Evolutionary conservation across 2,113 vertebrate species (phyloP), one percentile per base, ranked within the genome.

Genomic region (Spea bombifrons): DNA sequence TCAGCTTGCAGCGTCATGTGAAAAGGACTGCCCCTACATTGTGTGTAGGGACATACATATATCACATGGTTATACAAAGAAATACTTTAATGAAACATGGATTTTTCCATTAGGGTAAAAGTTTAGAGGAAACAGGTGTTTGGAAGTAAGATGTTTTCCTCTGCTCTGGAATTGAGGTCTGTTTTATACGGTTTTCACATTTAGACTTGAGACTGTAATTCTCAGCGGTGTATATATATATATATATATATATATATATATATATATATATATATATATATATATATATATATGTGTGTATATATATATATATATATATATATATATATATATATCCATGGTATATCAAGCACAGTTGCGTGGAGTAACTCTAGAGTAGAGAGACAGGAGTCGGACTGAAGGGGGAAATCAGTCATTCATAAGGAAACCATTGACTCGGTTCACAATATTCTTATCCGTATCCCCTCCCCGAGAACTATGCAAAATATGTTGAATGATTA

Each of bases 41-140:
- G 66, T 79, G 63, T 16, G 30, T 48, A 43, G 46, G 44, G 44
- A 69, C 44, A 55, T 71, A 65, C 30, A 75, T 73, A 57, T 79
- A 79, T 79, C 69, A 73, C 57, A 66, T 59, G 69, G 72, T 71
- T 71, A 79, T 66, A 72, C 63, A 55, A 43, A 73, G 63, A 73
- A 66, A 78, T 65, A 65, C 66, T 71, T 47, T 65, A 72, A 78
- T 78, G 76, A 78, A 79, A 79, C 69, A 79, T 79, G 69, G 57
- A 55, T 79, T 71, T 73, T 79, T 73, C 70, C 76, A 73, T 72
- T 53, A 57, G 63, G 73, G 61, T 57, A 70, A 77, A 72, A 79
- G 49, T 73, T 73, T 79, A 79, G 71, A 43, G 50, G 76, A 79
- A 79, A 79, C 76, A 79, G 76, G 76, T 79, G 76, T 79, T 79